These are phyloP conservation scores for Uloborus diversus DNA, from an alignment of 1,140 invertebrate genomes.

Conservation along the genomic window DNA sequence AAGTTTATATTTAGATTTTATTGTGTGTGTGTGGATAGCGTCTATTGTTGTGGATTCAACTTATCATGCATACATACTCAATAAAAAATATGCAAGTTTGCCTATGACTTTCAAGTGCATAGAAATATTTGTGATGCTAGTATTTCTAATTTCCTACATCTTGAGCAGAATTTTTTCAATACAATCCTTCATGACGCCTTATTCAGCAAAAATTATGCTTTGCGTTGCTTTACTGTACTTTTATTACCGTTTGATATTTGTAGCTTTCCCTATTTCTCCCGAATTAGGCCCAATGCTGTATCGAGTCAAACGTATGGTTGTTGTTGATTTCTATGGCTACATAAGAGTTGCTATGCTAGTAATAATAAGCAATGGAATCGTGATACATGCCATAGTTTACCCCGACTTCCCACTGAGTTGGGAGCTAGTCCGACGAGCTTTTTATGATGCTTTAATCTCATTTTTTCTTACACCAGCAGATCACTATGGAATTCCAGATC, in stretches of 20 bases:
- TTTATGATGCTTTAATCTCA: slow-evolving; percentile 62
- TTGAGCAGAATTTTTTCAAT: slow-evolving; percentile 29
- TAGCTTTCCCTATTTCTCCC: slow-evolving; percentile 66
- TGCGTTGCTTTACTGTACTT: slow-evolving; percentile 64
- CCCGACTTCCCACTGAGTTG: slow-evolving; percentile 63
- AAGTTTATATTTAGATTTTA: slow-evolving; percentile 62
- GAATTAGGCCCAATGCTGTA: slow-evolving; percentile 66
- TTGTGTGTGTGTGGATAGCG: slow-evolving; percentile 63
- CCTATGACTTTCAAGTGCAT: slow-evolving; percentile 50
- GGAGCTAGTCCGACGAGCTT: slow-evolving; percentile 61
- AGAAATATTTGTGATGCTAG: slow-evolving; percentile 55
- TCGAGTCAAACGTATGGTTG: slow-evolving; percentile 65
- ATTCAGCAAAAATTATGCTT: slow-evolving; percentile 58
- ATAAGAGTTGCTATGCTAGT: slow-evolving; percentile 65
- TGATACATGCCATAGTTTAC: slow-evolving; percentile 65
- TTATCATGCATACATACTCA: slow-evolving; percentile 4
- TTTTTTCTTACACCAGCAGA: slow-evolving; percentile 65
- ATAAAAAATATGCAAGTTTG: slow-evolving; percentile 41
- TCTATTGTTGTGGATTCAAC: slow-evolving; percentile 41
- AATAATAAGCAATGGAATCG: slow-evolving; percentile 64
- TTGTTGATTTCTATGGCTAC: slow-evolving; percentile 65
- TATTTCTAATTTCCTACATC: slow-evolving; percentile 44
- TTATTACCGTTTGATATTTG: slow-evolving; percentile 65
- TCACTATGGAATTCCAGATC: slow-evolving; percentile 60
- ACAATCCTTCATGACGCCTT: slow-evolving; percentile 37